A percentile compares a stretch with the other conserved stretches of the same genome.
Evolutionary conservation across 2,797 vertebrate species (phyloP).

Genomic region (Notolepis coatsorum): DNA sequence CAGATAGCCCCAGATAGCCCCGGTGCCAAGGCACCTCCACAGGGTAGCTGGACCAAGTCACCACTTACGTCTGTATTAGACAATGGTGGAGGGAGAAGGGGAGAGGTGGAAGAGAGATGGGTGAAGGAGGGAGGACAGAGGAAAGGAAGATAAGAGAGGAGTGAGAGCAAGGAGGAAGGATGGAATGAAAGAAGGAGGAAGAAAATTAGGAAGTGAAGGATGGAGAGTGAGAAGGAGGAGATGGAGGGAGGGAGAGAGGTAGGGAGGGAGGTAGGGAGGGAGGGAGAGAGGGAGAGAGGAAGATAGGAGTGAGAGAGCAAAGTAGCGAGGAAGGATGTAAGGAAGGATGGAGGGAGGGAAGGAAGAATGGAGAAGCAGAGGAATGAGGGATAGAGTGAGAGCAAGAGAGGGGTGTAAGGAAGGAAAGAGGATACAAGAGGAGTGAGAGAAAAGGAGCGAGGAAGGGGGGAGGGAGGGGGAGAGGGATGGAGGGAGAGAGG

Average conservation of each 20-base stretch:
- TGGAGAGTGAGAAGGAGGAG: conserved; percentile 28
- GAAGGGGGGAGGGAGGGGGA: too few relatives aligned
- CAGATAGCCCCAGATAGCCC: too few relatives aligned
- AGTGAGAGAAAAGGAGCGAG: too few relatives aligned
- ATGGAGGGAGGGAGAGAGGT: conserved; percentile 12
- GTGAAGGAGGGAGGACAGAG: background rate
- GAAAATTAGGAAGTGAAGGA: conserved; percentile 8
- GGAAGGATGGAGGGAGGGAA: too few relatives aligned
- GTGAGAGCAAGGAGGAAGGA: background rate
- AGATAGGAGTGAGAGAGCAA: too few relatives aligned
- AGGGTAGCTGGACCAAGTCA: conserved; percentile 28
- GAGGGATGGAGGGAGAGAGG: too few relatives aligned
- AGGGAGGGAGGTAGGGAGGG: conserved; percentile 25
- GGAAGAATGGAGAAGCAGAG: too few relatives aligned
- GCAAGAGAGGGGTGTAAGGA: background rate
- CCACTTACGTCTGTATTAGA: conserved; percentile 22
- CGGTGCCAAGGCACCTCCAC: conserved; percentile 50
- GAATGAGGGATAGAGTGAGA: too few relatives aligned
- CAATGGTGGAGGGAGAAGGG: background rate
- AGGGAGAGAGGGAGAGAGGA: conserved; percentile 48
- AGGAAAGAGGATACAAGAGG: too few relatives aligned
- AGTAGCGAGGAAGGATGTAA: too few relatives aligned
- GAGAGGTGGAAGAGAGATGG: background rate
- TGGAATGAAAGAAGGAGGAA: background rate
- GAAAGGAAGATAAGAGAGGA: conserved; percentile 2